These are phyloP conservation scores for Silurus meridionalis DNA, from an alignment of 2,113 vertebrate genomes.

Conservation along the genomic window DNA sequence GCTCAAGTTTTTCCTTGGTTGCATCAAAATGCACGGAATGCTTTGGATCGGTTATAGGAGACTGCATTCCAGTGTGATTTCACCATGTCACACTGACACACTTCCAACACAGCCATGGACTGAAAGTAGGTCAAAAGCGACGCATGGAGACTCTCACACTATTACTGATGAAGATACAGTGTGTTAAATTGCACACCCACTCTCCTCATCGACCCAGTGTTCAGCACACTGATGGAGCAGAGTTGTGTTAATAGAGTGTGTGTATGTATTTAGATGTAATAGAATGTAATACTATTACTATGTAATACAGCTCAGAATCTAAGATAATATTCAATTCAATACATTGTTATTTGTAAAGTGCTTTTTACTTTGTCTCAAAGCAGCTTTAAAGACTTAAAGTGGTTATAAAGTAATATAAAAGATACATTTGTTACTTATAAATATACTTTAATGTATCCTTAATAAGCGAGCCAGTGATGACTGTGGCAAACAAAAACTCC, in stretches of 20 bases:
- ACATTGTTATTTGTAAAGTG: too few relatives aligned
- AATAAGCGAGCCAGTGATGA: too few relatives aligned
- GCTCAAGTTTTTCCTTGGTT: neutral
- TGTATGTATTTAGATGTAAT: neutral
- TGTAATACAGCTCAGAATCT: too few relatives aligned
- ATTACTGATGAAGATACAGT: neutral
- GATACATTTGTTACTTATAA: too few relatives aligned
- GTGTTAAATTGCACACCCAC: neutral
- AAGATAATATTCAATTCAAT: too few relatives aligned
- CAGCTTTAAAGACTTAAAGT: too few relatives aligned
- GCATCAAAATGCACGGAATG: neutral
- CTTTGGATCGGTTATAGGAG: constrained; percentile 1
- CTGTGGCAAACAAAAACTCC: too few relatives aligned
- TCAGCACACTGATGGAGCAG: neutral
- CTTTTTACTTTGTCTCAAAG: too few relatives aligned
- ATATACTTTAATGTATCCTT: too few relatives aligned
- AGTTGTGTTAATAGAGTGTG: neutral
- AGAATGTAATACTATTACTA: too few relatives aligned
- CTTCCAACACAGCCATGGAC: constrained; percentile 12
- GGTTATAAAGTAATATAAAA: too few relatives aligned
- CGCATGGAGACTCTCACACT: constrained; percentile 11
- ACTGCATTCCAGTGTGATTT: neutral
- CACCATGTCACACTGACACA: constrained; percentile 32
- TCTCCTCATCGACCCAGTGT: neutral
- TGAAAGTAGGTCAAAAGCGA: constrained; percentile 50